Evolutionary conservation across 2,888 invertebrate genomes (phyloP), one percentile per base, ranked within the genome.

Genomic region (Drosophila neonasuta): DNA sequence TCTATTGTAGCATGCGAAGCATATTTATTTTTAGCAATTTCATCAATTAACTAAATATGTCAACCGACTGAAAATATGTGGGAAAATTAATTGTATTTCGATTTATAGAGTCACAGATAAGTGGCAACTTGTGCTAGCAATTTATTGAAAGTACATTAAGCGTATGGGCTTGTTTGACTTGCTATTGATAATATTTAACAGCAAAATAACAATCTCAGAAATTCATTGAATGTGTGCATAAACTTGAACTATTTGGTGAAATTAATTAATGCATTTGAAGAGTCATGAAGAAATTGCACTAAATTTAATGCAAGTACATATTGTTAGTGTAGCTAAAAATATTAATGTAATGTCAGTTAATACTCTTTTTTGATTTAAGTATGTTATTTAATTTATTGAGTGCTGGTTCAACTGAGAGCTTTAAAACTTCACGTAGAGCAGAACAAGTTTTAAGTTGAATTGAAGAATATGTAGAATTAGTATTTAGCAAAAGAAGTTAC

Each of bases 41-140:
- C 59, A 77, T 77, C 80, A 69, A 80, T 62, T 69, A 52, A 20
- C 51, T 52, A 60, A 50, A 50, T 54, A 52, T 49, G 46, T 59
- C 46, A 29, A 74, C 46, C 15, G 41, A 59, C 66, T 73, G 55
- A 55, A 63, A 73, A 52, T 39, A 41, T 55, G 29, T 29, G n/a
- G 15, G 24, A 9, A 45, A 54, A 50, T 41, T 45, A 20, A 55
- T 36, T 36, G 11, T 24, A 24, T 24, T n/a, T 46, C 34, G 56
- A 56, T 46, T 36, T 24, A 46, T 41, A 2, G 39, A 41, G 39
- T 7, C 6, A 8, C 13, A 1, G 15, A 41, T 41, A 41, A 36
- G 36, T 36, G 36, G n/a, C 36, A 36, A 36, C 36, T 36, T 36
- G 36, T 36, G 36, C n/a, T 36, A 36, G 4, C 36, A 36, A 36